Evolutionary conservation across 2,113 vertebrate species (phyloP).

Genomic region (Lycocorax pyrrhopterus): DNA sequence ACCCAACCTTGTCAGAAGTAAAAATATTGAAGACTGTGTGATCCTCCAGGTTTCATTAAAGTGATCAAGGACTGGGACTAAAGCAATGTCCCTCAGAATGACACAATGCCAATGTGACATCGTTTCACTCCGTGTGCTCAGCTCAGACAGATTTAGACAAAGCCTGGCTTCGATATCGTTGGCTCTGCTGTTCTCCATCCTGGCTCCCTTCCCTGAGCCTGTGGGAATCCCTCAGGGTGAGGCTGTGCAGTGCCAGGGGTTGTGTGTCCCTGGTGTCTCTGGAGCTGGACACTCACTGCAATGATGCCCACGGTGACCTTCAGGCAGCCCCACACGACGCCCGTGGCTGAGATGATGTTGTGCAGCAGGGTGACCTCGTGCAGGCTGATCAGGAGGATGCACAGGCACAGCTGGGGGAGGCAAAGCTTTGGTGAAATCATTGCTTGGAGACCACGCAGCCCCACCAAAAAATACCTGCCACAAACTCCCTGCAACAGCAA

Average conservation of each 20-base stretch:
- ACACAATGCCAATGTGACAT: not conserved
- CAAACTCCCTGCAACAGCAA: not conserved
- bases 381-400: constrained; percentile 72
- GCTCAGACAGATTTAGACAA: not conserved
- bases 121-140: not conserved
- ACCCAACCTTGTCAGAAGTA: not conserved
- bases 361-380: constrained; percentile 49
- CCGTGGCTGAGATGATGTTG: constrained; percentile 71
- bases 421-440: not conserved
- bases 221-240: not conserved
- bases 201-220: not conserved
- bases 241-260: not conserved
- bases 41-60: not conserved
- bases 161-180: not conserved
- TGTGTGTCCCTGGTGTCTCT: not conserved
- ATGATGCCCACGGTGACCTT: constrained; percentile 72
- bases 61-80: not conserved
- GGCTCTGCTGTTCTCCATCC: not conserved
- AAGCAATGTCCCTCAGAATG: not conserved
- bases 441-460: not conserved
- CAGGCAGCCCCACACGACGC: constrained; percentile 74
- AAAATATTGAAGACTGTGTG: not conserved
- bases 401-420: constrained; percentile 77
- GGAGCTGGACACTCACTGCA: constrained; percentile 63
- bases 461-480: not conserved